phyloP scores from a whole-genome alignment of 2,888 invertebrate genomes.

The Xylota segnis region DNA sequence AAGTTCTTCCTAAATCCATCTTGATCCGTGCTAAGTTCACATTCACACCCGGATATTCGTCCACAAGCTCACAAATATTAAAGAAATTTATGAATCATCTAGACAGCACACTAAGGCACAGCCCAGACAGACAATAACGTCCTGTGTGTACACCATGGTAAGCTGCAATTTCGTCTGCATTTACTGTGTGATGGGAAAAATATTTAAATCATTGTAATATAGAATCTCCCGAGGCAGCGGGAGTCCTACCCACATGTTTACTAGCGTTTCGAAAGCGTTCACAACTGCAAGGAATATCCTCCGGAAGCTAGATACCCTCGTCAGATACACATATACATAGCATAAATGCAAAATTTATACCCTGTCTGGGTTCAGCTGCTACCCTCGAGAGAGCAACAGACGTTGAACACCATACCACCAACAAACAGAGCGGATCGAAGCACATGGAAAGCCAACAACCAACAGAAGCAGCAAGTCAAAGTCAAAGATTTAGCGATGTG shows the following conservation, averaged over 20 bases:
- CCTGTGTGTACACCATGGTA: not conserved
- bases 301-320: constrained; percentile 5
- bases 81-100: constrained; percentile 35
- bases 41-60: constrained; percentile 36
- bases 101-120: not conserved
- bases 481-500: constrained; percentile 47
- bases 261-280: constrained; percentile 7
- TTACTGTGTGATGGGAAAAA: constrained; percentile 55
- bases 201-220: constrained; percentile 65
- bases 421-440: constrained; percentile 16
- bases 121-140: not conserved
- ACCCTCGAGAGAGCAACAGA: constrained; percentile 5
- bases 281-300: constrained; percentile 33
- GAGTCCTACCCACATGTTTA: constrained; percentile 36
- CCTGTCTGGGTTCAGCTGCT: constrained; percentile 26
- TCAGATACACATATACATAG: not conserved
- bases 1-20: constrained; percentile 18
- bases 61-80: constrained; percentile 33
- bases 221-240: constrained; percentile 13
- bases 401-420: constrained; percentile 14
- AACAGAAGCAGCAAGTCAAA: constrained; percentile 39
- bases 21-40: constrained; percentile 22
- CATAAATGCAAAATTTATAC: constrained; percentile 45
- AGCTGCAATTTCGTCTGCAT: constrained; percentile 36
- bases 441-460: constrained; percentile 18